These are phyloP conservation scores for Rousettus leschenaultii DNA, from an alignment of 2,113 vertebrate genomes.

Conservation along the genomic window DNA sequence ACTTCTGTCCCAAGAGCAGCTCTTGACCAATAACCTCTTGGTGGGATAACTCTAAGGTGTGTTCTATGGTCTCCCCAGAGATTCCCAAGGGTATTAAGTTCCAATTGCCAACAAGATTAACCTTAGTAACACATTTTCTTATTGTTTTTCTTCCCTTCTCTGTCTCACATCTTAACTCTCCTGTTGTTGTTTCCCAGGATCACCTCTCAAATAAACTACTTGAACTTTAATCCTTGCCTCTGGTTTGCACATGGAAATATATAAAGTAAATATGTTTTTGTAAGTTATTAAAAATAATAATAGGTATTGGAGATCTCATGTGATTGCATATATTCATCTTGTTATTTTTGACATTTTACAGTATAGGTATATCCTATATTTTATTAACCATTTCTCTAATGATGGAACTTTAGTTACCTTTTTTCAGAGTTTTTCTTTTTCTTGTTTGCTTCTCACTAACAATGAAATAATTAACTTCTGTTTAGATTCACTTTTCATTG, in stretches of 20 bases:
- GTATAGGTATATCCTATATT: not conserved
- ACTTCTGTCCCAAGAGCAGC: not conserved
- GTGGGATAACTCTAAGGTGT: not conserved
- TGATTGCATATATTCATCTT: not conserved
- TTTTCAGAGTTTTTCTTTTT: not conserved
- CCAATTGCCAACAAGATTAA: not conserved
- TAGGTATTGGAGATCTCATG: not conserved
- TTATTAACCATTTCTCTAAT: slow-evolving; percentile 11
- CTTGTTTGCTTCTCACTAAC: not conserved
- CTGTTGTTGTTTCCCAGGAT: not conserved
- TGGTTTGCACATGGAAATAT: not conserved
- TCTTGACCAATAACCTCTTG: not conserved
- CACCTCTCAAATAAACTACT: not conserved
- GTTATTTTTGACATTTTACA: slow-evolving; percentile 30
- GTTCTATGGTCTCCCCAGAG: not conserved
- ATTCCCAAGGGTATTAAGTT: not conserved
- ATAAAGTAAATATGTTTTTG: not conserved
- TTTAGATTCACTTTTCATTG: not conserved
- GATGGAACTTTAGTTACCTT: not conserved
- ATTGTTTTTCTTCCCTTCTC: not conserved
- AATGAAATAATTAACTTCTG: not conserved
- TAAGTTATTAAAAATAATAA: slow-evolving; percentile 10
- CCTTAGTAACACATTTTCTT: not conserved
- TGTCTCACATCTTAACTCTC: not conserved
- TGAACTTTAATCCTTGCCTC: not conserved